Conservation (phyloP, 2,797 vertebrate genomes). For the Morelia viridis region DNA sequence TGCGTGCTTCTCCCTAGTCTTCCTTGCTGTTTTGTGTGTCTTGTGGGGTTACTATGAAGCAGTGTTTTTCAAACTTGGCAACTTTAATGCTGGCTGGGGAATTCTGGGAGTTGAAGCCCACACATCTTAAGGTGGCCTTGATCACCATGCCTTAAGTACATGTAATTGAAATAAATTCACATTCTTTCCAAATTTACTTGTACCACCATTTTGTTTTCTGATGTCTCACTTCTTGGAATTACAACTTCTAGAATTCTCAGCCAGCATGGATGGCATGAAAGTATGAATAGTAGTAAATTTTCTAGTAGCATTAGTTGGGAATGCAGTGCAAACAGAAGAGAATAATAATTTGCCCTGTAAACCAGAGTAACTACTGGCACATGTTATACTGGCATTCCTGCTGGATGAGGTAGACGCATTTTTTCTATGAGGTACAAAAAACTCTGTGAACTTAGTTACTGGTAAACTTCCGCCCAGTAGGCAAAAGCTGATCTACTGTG, state of each 20-base stretch:
- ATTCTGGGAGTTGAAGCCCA: not conserved
- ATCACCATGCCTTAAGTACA: not conserved
- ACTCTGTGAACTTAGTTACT: slow-evolving; percentile 34
- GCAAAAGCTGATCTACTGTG: slow-evolving; percentile 1
- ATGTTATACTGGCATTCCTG: slow-evolving; percentile 21
- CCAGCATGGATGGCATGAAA: not conserved
- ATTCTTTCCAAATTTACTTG: not conserved
- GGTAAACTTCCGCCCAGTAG: slow-evolving; percentile 6
- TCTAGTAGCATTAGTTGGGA: not conserved
- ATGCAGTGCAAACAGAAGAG: not conserved
- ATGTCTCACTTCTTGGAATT: not conserved
- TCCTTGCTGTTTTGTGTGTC: not conserved
- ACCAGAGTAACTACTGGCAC: not conserved
- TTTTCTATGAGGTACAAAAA: slow-evolving; percentile 31
- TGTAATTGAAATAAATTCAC: not conserved
- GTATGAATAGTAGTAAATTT: not conserved
- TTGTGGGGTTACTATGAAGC: not conserved
- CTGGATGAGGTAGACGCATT: slow-evolving; percentile 14
- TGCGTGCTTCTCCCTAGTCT: not conserved
- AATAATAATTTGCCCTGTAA: not conserved
- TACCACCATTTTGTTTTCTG: not conserved
- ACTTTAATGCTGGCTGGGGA: not conserved
- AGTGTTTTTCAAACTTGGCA: not conserved
- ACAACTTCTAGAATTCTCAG: not conserved
- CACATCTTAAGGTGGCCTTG: not conserved